Evolutionary conservation across 2,797 vertebrate species (phyloP).

Genomic region (Megaceryle alcyon): DNA sequence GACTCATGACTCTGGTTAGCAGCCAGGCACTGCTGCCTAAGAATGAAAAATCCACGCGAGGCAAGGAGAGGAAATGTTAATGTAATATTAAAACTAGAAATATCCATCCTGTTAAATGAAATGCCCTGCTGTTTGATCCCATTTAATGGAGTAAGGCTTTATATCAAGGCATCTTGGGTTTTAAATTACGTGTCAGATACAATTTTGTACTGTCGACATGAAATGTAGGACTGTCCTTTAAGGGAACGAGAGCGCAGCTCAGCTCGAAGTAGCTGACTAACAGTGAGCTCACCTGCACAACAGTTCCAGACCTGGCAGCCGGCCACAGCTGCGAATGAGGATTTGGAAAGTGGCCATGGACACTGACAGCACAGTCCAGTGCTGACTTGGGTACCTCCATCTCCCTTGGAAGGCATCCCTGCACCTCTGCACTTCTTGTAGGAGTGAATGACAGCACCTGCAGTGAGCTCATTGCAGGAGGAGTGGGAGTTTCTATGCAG

Average conservation of each 20-base stretch:
- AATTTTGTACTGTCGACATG: slow-evolving; percentile 64
- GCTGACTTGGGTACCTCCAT: not conserved
- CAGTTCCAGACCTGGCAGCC: not conserved
- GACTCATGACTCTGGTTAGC: not conserved
- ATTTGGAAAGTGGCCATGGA: not conserved
- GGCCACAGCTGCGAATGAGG: not conserved
- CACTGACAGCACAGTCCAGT: not conserved
- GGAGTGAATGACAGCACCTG: fast-evolving
- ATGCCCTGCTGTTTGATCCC: slow-evolving; percentile 73
- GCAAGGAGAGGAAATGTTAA: slow-evolving; percentile 41
- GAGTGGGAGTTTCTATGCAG: not conserved
- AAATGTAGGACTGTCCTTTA: slow-evolving; percentile 42
- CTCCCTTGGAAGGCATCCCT: not conserved
- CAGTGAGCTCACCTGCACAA: not conserved
- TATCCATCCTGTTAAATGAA: slow-evolving; percentile 66
- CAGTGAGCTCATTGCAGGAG: not conserved
- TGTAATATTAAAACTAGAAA: slow-evolving; percentile 66
- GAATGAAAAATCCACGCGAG: slow-evolving; percentile 55
- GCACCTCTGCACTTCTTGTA: not conserved
- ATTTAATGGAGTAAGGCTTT: slow-evolving; percentile 75
- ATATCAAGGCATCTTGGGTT: slow-evolving; percentile 65
- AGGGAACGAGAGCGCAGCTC: not conserved
- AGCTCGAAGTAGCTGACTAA: not conserved
- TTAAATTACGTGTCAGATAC: slow-evolving; percentile 73
- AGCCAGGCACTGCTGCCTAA: not conserved